These are phyloP conservation scores for Dunckerocampus dactyliophorus DNA, from an alignment of 2,113 vertebrate species.

Conservation along the genomic window DNA sequence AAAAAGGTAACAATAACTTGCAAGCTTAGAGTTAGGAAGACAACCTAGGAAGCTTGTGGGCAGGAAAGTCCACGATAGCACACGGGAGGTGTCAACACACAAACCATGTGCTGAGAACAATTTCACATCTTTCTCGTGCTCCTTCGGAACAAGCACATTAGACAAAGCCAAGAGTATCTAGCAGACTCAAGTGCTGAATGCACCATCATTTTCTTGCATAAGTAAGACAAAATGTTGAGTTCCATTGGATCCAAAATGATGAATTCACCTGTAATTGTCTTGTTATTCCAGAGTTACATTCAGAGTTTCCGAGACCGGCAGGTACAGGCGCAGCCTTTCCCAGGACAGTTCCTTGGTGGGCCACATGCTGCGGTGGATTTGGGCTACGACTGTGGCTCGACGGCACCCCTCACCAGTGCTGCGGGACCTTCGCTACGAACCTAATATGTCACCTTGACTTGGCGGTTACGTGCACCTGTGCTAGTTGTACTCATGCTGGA, in stretches of 20 bases:
- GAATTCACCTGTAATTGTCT: neutral
- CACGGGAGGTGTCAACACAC: too few species aligned
- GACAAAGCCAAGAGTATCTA: too few species aligned
- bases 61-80: too few species aligned
- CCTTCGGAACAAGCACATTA: too few species aligned
- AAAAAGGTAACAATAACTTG: too few species aligned
- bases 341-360: constrained; percentile 77
- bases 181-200: too few species aligned
- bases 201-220: too few species aligned
- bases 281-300: constrained; percentile 87
- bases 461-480: constrained; percentile 6
- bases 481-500: neutral
- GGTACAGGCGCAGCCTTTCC: constrained; percentile 74
- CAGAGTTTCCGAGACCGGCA: constrained; percentile 97
- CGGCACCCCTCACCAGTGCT: constrained; percentile 81
- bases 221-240: neutral
- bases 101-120: too few species aligned
- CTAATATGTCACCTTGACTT: constrained; percentile 36
- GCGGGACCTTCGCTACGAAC: constrained; percentile 81
- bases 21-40: too few species aligned
- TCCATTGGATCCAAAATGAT: neutral
- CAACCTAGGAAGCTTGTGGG: too few species aligned
- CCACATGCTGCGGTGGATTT: constrained; percentile 80
- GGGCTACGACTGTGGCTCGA: constrained; percentile 88
- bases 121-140: too few species aligned